phyloP scores from a whole-genome alignment of 2,797 vertebrate genomes.

The Tadarida brasiliensis region DNA sequence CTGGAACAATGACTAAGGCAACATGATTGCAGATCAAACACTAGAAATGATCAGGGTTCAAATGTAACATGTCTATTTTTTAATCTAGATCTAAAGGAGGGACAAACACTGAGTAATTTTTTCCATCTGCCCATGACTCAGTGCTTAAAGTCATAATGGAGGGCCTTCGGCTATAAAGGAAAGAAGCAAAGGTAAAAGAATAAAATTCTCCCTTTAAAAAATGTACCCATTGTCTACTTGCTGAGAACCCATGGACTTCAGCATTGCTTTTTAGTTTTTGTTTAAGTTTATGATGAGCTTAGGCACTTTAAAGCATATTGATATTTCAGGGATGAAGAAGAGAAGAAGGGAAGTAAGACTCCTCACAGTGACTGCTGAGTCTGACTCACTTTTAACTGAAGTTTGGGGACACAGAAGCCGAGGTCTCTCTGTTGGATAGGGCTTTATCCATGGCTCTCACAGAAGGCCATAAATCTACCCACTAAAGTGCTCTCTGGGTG shows the following conservation, averaged over 20 bases:
- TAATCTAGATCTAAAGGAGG: not conserved
- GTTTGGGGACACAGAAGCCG: not conserved
- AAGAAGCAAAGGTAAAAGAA: constrained; percentile 42
- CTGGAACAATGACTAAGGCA: not conserved
- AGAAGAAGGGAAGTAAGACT: not conserved
- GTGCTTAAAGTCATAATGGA: not conserved
- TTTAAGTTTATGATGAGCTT: not conserved
- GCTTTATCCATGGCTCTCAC: not conserved
- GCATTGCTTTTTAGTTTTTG: constrained; percentile 7
- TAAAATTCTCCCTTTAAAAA: not conserved
- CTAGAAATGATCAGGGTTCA: not conserved
- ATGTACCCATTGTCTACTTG: not conserved
- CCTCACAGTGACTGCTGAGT: not conserved
- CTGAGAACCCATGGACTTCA: constrained; percentile 18
- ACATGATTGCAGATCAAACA: not conserved
- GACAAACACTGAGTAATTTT: not conserved
- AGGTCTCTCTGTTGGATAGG: not conserved
- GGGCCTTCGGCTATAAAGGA: not conserved
- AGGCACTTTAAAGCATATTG: constrained; percentile 15
- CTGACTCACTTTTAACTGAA: not conserved
- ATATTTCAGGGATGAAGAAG: not conserved
- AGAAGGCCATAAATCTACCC: not conserved
- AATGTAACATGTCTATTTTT: not conserved
- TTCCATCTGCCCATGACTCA: not conserved
- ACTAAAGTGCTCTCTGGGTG: not conserved